Evolutionary conservation across 2,113 vertebrate species (phyloP), one percentile per base, ranked within the genome.

Genomic region (Notechis scutatus): DNA sequence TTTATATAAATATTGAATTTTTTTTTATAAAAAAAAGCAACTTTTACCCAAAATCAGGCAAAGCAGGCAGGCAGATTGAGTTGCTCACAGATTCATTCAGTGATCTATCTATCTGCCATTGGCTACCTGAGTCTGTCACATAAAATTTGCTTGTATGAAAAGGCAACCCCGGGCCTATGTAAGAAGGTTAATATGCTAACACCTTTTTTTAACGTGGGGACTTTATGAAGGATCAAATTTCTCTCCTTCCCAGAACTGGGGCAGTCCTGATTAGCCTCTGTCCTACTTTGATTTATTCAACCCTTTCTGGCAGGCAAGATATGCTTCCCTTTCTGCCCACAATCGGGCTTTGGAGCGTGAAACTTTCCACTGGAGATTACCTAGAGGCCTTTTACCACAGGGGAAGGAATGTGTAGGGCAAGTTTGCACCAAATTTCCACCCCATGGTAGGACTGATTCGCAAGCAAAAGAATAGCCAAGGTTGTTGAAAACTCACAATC

Each of bases 401-500:
- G 5, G 39, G 52, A 52, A 1, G 64, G 21, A 23, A 18, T 59
- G 3, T 11, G 26, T 56, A 87, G 9, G 21, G 55, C 42, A 21
- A 20, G n/a, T 10, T 34, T 81, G n/a, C 52, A 85, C 2, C 11
- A 18, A 42, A 5, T 39, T 57, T 10, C 14, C 34, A 52, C 45
- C 39, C 24, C 91, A 14, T 3, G 2, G 9, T n/a, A 21, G 56
- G n/a, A 39, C 2, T 39, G 23, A 59, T 14, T 88, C 20, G 6
- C 47, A 54, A 54, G 47, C 45, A 23, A 86, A 94, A 92, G 93
- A 95, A 91, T 95, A 91, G 94, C 95, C 95, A 93, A 96, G 95
- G 94, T 93, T 94, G 94, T 95, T 93, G 91, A 95, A 96, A 90
- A 14, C 64, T 95, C 50, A 92, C 95, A 94, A 94, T 50, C 90